Evolutionary conservation across 2,113 vertebrate species (phyloP), one percentile per base, ranked within the genome.

Genomic region (Percopsis transmontana): DNA sequence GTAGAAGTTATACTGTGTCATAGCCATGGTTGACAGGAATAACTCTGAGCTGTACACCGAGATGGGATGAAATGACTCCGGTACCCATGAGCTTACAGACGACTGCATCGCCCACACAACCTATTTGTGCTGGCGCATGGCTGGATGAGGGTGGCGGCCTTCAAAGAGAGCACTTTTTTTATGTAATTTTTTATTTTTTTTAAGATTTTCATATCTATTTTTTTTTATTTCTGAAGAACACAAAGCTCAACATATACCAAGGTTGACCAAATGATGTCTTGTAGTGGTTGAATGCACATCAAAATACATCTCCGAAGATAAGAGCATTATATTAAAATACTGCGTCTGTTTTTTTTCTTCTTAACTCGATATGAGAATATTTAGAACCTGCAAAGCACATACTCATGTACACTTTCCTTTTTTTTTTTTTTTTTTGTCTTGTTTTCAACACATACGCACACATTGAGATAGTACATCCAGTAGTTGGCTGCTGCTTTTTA

Each of bases 291-390:
- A 90, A 88, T 87, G 84, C 91, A 92, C 90, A 91, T 88, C 79
- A 89, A 91, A 91, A 92, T 89, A 91, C 90, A 89, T 88, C 79
- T 91, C 83, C 59, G 70, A 89, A 87, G 82, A 80, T 82, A 86
- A 86, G 86, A 91, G 88, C 86, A 60, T 89, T 82, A 88, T 91
- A 89, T 65, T 90, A 90, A 91, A 91, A 91, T 91, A 92, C 84
- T 82, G 80, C 50, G 60, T 87, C 78, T 64, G 13, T 80, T 80
- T 84, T 68, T 61, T 27, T 24, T 50, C 45, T 21, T 51, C 51
- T 55, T 50, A 58, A 66, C 70, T 83, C 65, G 13, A 77, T 81
- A 79, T 82, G 66, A 76, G 85, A 86, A 89, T 90, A 90, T 87
- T 87, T 83, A 78, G 80, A 83, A 87, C 87, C 86, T 88, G 89